Evolutionary conservation across 2,888 invertebrate species (phyloP), one percentile per base, ranked within the genome.

Genomic region (Drosophila limbata): DNA sequence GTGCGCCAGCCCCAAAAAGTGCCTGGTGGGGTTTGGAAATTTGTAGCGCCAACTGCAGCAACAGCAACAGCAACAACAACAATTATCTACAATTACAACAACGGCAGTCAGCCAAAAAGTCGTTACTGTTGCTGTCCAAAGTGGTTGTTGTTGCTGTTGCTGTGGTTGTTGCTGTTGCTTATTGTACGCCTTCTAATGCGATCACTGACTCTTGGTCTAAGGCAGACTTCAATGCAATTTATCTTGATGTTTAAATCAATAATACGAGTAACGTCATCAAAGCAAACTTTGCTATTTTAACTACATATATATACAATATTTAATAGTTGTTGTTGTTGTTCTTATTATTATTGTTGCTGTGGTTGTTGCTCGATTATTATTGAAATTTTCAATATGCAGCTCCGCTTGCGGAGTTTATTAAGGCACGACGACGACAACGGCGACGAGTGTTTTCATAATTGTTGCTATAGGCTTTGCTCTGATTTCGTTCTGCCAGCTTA

Each of bases 201-300:
- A 66, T 73, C 65, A 65, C 70, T 73, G 76, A 42, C 76, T 75
- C 62, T 75, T 62, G 62, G 64, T 50, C 73, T 45, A 45, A 56
- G 64, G 78, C 82, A 78, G 79, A 81, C 75, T 84, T 69, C 79
- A 79, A 80, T 90, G 91, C 79, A 88, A 89, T 90, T 89, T 91
- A 91, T 91, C 91, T 91, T 90, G 91, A 90, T 91, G 91, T 90
- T 90, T 90, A 91, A 91, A 91, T 91, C 91, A 91, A 91, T 91
- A 90, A 89, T 88, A 69, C 69, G 55, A 59, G 59, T 56, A 90
- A 87, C 84, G 84, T 88, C 90, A 78, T 85, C 84, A 81, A 50
- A 55, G 60, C 69, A 55, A 77, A 69, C 65, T 62, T 73, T 8
- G 55, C 61, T 65, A 62, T 61, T 61, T 59, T 50, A 51, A 35